Conservation (phyloP, 35 echinoderm and acorn worm genomes). For the Ophiothrix spiculata region DNA sequence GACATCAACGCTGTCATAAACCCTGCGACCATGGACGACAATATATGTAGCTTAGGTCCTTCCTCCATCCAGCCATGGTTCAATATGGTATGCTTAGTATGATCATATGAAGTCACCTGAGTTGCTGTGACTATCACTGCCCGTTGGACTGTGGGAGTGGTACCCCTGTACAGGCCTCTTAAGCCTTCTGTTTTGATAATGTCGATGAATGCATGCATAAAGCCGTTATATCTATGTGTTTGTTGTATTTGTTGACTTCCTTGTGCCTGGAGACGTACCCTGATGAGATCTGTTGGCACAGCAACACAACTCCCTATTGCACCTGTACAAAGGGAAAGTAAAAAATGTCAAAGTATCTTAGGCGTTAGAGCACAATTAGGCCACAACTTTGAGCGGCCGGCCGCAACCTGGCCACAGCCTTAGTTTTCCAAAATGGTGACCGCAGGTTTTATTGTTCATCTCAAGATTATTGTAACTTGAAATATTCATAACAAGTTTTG, state of each 20-base stretch:
- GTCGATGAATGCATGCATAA: conserved; percentile 70
- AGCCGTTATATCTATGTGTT: conserved; percentile 50
- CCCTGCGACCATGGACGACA: conserved; percentile 78
- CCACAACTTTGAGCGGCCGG: too few relatives aligned
- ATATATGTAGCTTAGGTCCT: conserved; percentile 71
- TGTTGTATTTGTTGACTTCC: conserved; percentile 47
- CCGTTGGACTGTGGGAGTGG: conserved; percentile 88
- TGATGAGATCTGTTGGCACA: conserved; percentile 83
- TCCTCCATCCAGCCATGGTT: conserved; percentile 78
- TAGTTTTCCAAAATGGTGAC: too few relatives aligned
- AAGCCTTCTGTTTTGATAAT: conserved; percentile 74
- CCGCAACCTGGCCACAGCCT: too few relatives aligned
- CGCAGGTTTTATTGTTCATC: too few relatives aligned
- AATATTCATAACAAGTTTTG: too few relatives aligned
- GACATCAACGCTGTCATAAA: conserved; percentile 75
- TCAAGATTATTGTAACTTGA: too few relatives aligned
- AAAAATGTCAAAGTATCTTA: too few relatives aligned
- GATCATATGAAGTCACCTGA: conserved; percentile 80
- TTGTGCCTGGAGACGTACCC: conserved; percentile 85
- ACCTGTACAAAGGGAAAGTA: conserved; percentile 51
- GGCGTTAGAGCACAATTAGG: too few relatives aligned
- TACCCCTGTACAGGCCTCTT: conserved; percentile 82
- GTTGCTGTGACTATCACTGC: conserved; percentile 87
- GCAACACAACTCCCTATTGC: conserved; percentile 81
- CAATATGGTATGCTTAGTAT: conserved; percentile 86